Evolutionary conservation across 1,140 invertebrate species (phyloP), one percentile per base, ranked within the genome.

Genomic region (Akabosia matsudoensis): DNA sequence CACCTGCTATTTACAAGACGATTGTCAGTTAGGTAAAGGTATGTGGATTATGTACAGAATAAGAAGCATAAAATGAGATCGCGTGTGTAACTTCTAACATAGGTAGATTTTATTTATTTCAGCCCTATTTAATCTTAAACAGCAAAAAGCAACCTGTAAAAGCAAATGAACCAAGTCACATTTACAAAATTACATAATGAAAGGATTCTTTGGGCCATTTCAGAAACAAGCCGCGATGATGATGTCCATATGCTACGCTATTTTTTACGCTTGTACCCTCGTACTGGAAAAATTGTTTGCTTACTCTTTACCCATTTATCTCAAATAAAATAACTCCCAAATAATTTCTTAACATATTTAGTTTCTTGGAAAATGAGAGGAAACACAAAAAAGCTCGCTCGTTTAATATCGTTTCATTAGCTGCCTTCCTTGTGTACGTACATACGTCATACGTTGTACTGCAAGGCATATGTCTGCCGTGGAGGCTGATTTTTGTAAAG

Each of bases 381-480:
- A 24, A 56, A 56, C 3, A 56, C 14, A 56, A 56, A 56, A 56
- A 56, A 16, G 24, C 54, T 3, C n/a, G 14, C 22, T 22, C 54
- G 3, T 56, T 56, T n/a, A 56, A 56, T 56, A 56, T 56, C 54
- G 24, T 56, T 56, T 56, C 54, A 56, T 56, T 56, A 56, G 37
- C 7, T 18, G 18, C 37, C 7, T 45, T 45, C 37, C 7, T 45
- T 45, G 7, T 45, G 37, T 45, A 45, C 37, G n/a, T n/a, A n/a
- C n/a, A n/a, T n/a, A n/a, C n/a, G n/a, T n/a, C n/a, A n/a, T n/a
- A n/a, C n/a, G n/a, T n/a, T n/a, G n/a, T n/a, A n/a, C n/a, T n/a
- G n/a, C n/a, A n/a, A n/a, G n/a, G n/a, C n/a, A n/a, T n/a, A n/a
- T n/a, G n/a, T n/a, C n/a, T n/a, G n/a, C n/a, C n/a, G n/a, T n/a